A percentile compares a stretch with the other conserved stretches of the same genome.
Evolutionary conservation across 2,888 invertebrate genomes (phyloP).

Genomic region (Papilio protenor): DNA sequence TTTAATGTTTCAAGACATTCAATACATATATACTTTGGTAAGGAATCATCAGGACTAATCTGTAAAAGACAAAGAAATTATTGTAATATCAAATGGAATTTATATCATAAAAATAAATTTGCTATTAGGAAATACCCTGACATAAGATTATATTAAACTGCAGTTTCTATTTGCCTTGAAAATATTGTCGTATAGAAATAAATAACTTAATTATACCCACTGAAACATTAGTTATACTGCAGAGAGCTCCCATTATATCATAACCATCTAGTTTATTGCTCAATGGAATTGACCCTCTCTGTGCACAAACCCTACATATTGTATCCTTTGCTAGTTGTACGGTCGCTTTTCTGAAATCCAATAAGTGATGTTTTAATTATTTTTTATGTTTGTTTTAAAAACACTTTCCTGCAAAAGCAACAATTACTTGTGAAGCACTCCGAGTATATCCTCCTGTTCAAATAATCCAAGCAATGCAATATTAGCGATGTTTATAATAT

Average conservation of each 20-base stretch:
- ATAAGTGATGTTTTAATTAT: not conserved
- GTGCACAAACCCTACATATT: constrained; percentile 76
- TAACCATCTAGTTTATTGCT: constrained; percentile 68
- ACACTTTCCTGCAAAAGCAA: not conserved
- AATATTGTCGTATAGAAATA: not conserved
- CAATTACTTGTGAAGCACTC: not conserved
- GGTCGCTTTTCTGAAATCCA: constrained; percentile 61
- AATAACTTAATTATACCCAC: constrained; percentile 59
- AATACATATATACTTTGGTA: constrained; percentile 77
- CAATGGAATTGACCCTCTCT: constrained; percentile 69
- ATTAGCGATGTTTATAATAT: not conserved
- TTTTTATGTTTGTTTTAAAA: too few relatives aligned
- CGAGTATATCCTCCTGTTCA: not conserved
- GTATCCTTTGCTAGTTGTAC: constrained; percentile 66
- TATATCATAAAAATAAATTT: too few relatives aligned
- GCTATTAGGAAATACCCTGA: not conserved
- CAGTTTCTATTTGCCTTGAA: not conserved
- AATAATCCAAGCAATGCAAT: not conserved
- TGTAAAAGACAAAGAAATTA: constrained; percentile 53
- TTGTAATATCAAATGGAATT: not conserved
- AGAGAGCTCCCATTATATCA: constrained; percentile 71
- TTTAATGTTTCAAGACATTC: constrained; percentile 72
- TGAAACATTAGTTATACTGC: constrained; percentile 70
- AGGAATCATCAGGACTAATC: constrained; percentile 72
- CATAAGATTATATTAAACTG: not conserved